These are phyloP conservation scores for Archips xylosteana DNA, from an alignment of 2,888 invertebrate genomes.

Conservation along the genomic window DNA sequence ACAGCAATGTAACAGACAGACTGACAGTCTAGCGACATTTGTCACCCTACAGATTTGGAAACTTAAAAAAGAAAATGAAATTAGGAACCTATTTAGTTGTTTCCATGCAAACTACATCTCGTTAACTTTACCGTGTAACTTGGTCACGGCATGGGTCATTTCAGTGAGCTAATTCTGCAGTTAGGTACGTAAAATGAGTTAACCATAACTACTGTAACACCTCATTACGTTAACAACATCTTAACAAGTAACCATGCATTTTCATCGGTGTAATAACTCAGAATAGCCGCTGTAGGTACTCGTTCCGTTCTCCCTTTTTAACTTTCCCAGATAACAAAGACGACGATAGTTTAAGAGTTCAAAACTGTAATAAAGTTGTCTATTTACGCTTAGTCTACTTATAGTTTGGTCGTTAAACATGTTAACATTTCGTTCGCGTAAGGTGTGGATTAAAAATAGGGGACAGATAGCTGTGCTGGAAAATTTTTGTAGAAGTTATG, in stretches of 20 bases:
- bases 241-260: slow-evolving; percentile 53
- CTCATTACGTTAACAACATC: slow-evolving; percentile 52
- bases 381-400: slow-evolving; percentile 62
- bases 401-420: slow-evolving; percentile 58
- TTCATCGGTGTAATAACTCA: slow-evolving; percentile 51
- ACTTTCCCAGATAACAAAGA: slow-evolving; percentile 51
- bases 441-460: slow-evolving; percentile 42
- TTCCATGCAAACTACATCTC: no score
- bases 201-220: no score
- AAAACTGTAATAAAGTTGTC: slow-evolving; percentile 61
- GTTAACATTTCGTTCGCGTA: slow-evolving; percentile 44
- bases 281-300: slow-evolving; percentile 49
- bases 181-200: slow-evolving; percentile 51
- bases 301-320: slow-evolving; percentile 55
- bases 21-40: no score
- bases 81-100: no score
- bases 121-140: no score
- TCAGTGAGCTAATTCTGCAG: neutral
- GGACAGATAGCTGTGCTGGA: neutral
- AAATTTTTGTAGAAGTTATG: neutral
- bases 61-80: no score
- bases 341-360: slow-evolving; percentile 48
- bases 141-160: no score
- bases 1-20: no score
- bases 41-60: no score